Base-by-base conservation (phyloP, 2,888 invertebrate species). In the Desoria tigrina region DNA sequence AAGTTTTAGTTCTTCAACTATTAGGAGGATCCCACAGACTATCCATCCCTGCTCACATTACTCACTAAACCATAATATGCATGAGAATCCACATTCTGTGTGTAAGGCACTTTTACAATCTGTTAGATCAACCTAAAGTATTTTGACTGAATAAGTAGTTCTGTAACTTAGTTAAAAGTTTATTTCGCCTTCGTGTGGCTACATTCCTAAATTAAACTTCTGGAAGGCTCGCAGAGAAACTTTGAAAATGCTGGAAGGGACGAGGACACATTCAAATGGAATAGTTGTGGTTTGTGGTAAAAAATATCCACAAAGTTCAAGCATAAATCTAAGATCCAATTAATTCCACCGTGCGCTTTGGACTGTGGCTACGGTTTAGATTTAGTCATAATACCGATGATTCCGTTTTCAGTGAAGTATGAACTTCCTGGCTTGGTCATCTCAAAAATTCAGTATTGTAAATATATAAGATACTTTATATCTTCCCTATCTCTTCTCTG, bases 1-100 rank as follows among this genome's bases (percentile, higher is more conserved):
- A 60, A 50, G 49, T 60, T 50, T 60, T 50, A 60, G 49, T 60
- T 60, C 50, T 37, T 42, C 50, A 32, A 37, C 6, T 45, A 6
- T 45, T 45, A 18, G 7, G n/a, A 16, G 16, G 21, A 18, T 16
- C 39, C 39, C 16, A 16, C 39, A 18, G n/a, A 21, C 6, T 21
- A 9, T 21, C 45, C 45, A 45, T 16, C 9, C 45, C 32, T n/a
- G n/a, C n/a, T n/a, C n/a, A n/a, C n/a, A n/a, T n/a, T n/a, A n/a
- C n/a, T n/a, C 32, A 32, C 32, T 32, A 32, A 32, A 32, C n/a
- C n/a, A 32, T 32, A 32, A 45, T 45, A 45, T 18, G 45, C 21
- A 45, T 6, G 21, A 6, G 18, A 18, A 45, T 9, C 45, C 45
- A 45, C n/a, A 45, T 6, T 16, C 21, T 45, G 45, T 6, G 45